Percentiles rank a stretch among this genome's conserved stretches.
Conservation (phyloP, 1,140 invertebrate genomes). For the Drosophila elegans region DNA sequence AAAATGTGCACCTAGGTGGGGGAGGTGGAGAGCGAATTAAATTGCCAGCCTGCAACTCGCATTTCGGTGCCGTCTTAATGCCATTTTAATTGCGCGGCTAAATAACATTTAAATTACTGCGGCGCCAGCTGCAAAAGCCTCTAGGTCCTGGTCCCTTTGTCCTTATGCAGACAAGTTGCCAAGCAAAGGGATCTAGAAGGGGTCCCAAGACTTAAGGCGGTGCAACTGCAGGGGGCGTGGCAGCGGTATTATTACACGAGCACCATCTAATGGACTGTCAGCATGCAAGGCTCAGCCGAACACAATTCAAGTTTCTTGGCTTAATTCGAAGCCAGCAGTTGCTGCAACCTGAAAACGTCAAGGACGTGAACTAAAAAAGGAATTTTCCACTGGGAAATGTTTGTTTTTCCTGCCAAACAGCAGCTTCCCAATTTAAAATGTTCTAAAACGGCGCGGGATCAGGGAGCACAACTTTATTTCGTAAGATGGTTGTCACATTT, state of each 20-base stretch:
- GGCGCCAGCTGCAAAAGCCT: conserved; percentile 52
- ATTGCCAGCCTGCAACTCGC: conserved; percentile 49
- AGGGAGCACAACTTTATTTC: neutral
- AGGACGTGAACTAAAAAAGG: conserved; percentile 35
- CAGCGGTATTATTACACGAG: conserved; percentile 44
- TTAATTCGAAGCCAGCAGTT: conserved; percentile 33
- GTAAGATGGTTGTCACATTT: neutral
- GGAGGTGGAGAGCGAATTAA: conserved; percentile 23
- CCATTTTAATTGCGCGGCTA: conserved; percentile 75
- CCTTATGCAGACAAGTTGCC: conserved; percentile 25
- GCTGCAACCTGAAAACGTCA: conserved; percentile 39
- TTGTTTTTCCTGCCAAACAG: conserved; percentile 3
- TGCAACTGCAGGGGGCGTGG: conserved; percentile 24
- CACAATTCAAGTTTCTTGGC: conserved; percentile 22
- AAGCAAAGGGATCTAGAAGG: conserved; percentile 28
- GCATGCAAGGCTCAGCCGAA: conserved; percentile 55
- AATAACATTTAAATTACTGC: conserved; percentile 81
- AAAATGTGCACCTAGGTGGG: conserved; percentile 18
- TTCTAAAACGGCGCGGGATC: neutral
- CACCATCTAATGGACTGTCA: conserved; percentile 65
- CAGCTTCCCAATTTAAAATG: conserved; percentile 23
- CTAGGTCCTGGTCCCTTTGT: conserved; percentile 12
- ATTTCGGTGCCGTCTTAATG: conserved; percentile 65
- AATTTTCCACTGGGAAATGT: conserved; percentile 17
- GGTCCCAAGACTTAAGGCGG: neutral